Evolutionary conservation across 2,888 invertebrate genomes (phyloP), one percentile per base, ranked within the genome.

Genomic region (Macrophya alboannulata): DNA sequence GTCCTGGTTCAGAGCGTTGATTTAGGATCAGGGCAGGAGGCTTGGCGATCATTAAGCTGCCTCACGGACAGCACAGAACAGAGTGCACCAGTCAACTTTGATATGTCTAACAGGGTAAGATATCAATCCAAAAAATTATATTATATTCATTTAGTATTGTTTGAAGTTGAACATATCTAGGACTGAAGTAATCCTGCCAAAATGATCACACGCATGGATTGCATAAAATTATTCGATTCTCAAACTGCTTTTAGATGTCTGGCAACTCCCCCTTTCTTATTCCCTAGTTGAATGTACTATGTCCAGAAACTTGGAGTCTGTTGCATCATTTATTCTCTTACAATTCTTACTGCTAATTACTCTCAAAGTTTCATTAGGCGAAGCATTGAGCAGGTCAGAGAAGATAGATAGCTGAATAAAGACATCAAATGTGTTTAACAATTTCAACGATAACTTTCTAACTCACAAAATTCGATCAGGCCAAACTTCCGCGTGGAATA

Each of bases 401-500:
- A 68, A 37, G 9, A 15, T 4, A 4, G 15, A 68, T 2, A 37
- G n/a, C 21, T 9, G 25, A 62, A 48, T 45, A n/a, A 40, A 12
- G 4, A n/a, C 48, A 76, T n/a, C 5, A 76, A 76, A 76, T 45
- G 51, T 12, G 8, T 51, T 9, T 76, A 12, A 48, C 31, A 17
- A 51, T 25, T 31, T n/a, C 25, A 25, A 6, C 25, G 1, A 76
- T 76, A 12, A 37, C 15, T 37, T 55, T 45, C 6, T 25, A 51
- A 77, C 37, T 77, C n/a, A 43, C 10, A 55, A 55, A 31, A n/a
- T 40, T 71, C 62, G 92, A 93, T 37, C 91, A 97, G 97, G 98
- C 99, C 0, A 99, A 99, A 93, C 94, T 99, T 74, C 99, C 99
- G 0, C 96, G 98, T 84, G 99, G 99, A 79, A 99, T 99, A 89